Evolutionary conservation across 2,888 invertebrate genomes (phyloP), one percentile per base, ranked within the genome.

Genomic region (Limnephilus marmoratus): DNA sequence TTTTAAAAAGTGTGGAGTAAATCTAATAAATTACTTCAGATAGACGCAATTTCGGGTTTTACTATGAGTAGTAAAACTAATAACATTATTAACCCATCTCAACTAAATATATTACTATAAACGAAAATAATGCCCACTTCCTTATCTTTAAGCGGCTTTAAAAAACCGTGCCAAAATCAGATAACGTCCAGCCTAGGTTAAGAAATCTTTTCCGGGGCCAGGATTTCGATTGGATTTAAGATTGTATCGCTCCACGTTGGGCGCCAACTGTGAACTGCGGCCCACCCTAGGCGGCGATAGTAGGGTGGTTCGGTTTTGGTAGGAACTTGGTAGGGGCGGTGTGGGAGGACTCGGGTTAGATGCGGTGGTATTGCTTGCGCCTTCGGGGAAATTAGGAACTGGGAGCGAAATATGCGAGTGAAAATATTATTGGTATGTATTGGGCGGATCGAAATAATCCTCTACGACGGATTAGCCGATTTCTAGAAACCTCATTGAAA

Each of bases 331-430:
- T n/a, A 68, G 68, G 7, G 68, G 24, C 24, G 24, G 68, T 24
- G n/a, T 68, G 68, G 68, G 68, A 24, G 68, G 68, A 24, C 9
- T n/a, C 68, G 68, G 68, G 24, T n/a, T 68, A 68, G 68, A 24
- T 68, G 68, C 68, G 68, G 68, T 18, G 18, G 85, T 41, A n/a
- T 37, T 85, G 34, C 34, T 37, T 85, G 13, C 34, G 85, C 85
- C 85, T 37, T 85, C 85, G 37, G 85, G 85, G 85, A 85, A 85
- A 85, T 85, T 85, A 85, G 85, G 24, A 15, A 3, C 24, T 37
- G 85, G 85, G 24, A 68, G 68, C 68, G 68, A 68, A 68, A 68
- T 68, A n/a, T 68, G 24, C n/a, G n/a, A 68, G 68, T 68, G n/a
- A 24, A 68, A 68, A 68, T 68, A 68, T 68, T n/a, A 13, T 68